Conservation (phyloP, 2,888 invertebrate genomes). For the Xestia rhomboidea region DNA sequence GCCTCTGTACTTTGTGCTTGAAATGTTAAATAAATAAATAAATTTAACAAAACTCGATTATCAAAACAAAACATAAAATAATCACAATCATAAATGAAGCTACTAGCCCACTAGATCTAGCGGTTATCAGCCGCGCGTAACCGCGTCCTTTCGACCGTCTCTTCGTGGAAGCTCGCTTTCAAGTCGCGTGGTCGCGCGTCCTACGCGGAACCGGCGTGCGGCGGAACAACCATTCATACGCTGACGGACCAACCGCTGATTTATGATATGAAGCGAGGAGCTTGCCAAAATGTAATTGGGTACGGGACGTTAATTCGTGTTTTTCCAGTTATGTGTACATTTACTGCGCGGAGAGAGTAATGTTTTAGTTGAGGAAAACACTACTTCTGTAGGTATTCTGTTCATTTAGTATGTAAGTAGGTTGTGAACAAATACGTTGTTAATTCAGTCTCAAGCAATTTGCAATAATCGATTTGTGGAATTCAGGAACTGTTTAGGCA, state of each 20-base stretch:
- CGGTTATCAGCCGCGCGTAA: conserved; percentile 66
- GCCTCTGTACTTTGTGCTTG: too few relatives aligned
- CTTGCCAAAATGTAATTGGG: conserved; percentile 63
- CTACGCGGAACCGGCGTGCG: conserved; percentile 46
- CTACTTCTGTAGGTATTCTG: neutral
- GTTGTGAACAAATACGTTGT: neutral
- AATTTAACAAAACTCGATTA: neutral
- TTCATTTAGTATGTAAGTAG: neutral
- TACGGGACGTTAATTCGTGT: conserved; percentile 50
- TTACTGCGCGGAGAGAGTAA: conserved; percentile 16
- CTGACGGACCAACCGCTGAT: conserved; percentile 55
- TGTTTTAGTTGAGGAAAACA: conserved; percentile 2
- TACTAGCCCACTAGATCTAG: conserved; percentile 53
- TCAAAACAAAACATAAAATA: conserved; percentile 34
- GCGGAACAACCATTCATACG: conserved; percentile 42
- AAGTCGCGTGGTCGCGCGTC: conserved; percentile 57
- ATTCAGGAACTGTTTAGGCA: conserved; percentile 24
- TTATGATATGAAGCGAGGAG: conserved; percentile 55
- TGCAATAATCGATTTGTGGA: conserved; percentile 10
- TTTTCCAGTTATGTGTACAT: conserved; percentile 51
- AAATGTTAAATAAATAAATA: too few relatives aligned
- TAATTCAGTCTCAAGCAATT: conserved; percentile 19
- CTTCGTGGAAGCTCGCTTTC: conserved; percentile 79
- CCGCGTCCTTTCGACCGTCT: conserved; percentile 71
- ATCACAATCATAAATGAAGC: conserved; percentile 57